Conservation (phyloP, 2,888 invertebrate genomes). For the Philhelius pedissequus region DNA sequence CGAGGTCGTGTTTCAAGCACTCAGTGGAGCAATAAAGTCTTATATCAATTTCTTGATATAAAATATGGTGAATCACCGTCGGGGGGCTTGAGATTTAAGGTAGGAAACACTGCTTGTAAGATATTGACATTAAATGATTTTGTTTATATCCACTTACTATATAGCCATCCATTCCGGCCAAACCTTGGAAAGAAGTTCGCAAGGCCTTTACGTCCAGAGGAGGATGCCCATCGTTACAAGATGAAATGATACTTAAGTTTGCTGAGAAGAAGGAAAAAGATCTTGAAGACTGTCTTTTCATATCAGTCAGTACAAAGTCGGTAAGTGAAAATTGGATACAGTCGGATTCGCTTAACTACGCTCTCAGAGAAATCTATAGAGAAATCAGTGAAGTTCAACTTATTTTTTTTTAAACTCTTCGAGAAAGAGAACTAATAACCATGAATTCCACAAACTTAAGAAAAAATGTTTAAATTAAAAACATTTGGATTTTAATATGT, state of each 20-base stretch:
- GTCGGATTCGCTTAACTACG: no score
- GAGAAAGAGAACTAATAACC: no score
- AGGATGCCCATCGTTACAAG: constrained; percentile 76
- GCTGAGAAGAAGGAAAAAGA: constrained; percentile 71
- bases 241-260: constrained; percentile 69
- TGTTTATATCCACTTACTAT: not conserved
- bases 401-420: no score
- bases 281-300: constrained; percentile 75
- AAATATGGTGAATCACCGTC: constrained; percentile 75
- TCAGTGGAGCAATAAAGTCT: constrained; percentile 73
- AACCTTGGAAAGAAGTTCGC: constrained; percentile 73
- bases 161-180: constrained; percentile 72
- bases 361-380: no score
- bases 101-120: constrained; percentile 40
- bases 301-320: constrained; percentile 75
- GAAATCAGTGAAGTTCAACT: no score
- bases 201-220: constrained; percentile 72
- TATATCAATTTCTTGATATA: constrained; percentile 76
- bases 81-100: constrained; percentile 74
- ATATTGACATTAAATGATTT: not conserved
- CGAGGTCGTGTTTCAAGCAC: constrained; percentile 72
- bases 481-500: no score
- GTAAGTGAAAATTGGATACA: no score
- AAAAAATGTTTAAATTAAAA: no score
- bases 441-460: no score